Evolutionary conservation across 2,888 invertebrate species (phyloP).

Genomic region (Dioctria linearis): DNA sequence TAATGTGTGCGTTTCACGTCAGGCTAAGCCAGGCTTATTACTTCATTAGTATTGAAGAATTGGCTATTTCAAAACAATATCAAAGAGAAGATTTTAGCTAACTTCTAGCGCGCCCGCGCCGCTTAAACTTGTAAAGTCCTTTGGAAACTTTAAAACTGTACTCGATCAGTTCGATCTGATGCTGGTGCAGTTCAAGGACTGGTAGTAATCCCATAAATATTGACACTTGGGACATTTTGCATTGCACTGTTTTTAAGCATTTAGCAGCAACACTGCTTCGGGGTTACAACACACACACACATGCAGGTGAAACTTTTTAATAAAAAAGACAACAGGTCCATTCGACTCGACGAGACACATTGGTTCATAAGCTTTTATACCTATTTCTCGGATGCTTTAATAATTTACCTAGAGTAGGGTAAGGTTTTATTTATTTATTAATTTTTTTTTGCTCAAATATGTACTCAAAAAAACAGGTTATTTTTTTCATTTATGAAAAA

Average conservation of each 20-base stretch:
- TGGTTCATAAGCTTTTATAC: too few relatives aligned
- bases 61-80: neutral
- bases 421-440: too few relatives aligned
- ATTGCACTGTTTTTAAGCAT: slow-evolving; percentile 11
- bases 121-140: slow-evolving; percentile 32
- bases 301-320: neutral
- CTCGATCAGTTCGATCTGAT: neutral
- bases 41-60: too few relatives aligned
- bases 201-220: neutral
- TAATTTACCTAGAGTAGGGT: too few relatives aligned
- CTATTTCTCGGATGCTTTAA: too few relatives aligned
- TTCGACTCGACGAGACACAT: too few relatives aligned
- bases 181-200: slow-evolving; percentile 23
- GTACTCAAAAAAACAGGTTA: too few relatives aligned
- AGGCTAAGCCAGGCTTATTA: neutral
- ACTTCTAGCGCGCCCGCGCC: neutral
- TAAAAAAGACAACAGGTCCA: too few relatives aligned
- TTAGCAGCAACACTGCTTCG: slow-evolving; percentile 11
- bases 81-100: neutral
- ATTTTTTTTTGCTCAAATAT: too few relatives aligned
- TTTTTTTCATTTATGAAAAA: neutral
- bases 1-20: slow-evolving; percentile 10
- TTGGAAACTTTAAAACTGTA: neutral
- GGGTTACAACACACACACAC: neutral
- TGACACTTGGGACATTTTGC: slow-evolving; percentile 22